A percentile compares a stretch with the other conserved stretches of the same genome.
Conservation (phyloP, 1,140 invertebrate genomes). For the Hypothenemus hampei region DNA sequence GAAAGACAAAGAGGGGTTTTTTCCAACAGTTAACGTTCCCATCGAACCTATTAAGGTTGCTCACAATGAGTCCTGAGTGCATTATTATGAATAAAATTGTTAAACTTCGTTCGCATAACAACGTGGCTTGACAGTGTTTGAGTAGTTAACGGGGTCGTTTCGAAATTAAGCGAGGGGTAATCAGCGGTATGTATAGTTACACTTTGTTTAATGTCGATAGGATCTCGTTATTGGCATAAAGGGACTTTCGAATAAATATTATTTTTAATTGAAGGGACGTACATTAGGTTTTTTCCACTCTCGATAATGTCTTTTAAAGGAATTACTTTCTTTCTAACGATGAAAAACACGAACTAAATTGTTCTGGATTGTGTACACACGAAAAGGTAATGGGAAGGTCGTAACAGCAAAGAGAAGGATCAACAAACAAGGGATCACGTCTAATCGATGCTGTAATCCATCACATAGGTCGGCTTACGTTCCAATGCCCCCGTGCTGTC, state of each 20-base stretch:
- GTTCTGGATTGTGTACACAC: conserved; percentile 31
- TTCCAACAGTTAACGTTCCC: conserved; percentile 27
- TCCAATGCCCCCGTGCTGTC: conserved; percentile 18
- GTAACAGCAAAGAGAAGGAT: conserved; percentile 24
- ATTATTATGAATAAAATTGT: conserved; percentile 21
- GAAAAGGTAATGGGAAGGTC: conserved; percentile 32
- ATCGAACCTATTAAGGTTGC: conserved; percentile 18
- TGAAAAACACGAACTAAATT: conserved; percentile 23
- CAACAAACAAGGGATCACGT: conserved; percentile 39
- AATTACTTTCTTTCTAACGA: conserved; percentile 24
- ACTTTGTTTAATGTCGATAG: too few relatives aligned
- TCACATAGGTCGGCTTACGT: conserved; percentile 42
- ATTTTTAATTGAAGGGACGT: too few relatives aligned
- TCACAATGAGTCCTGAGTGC: conserved; percentile 20
- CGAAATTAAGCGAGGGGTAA: conserved; percentile 12
- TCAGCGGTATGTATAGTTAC: too few relatives aligned
- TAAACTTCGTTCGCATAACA: conserved; percentile 18
- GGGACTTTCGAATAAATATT: too few relatives aligned
- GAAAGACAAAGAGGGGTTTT: conserved; percentile 21
- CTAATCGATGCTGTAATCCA: conserved; percentile 47
- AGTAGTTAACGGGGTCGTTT: conserved; percentile 17
- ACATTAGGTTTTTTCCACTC: too few relatives aligned
- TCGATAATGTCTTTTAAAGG: conserved; percentile 12
- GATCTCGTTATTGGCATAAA: too few relatives aligned
- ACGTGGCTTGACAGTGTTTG: conserved; percentile 6